Evolutionary conservation across 2,888 invertebrate genomes (phyloP), one percentile per base, ranked within the genome.

Genomic region (Linnaemya vulpina): DNA sequence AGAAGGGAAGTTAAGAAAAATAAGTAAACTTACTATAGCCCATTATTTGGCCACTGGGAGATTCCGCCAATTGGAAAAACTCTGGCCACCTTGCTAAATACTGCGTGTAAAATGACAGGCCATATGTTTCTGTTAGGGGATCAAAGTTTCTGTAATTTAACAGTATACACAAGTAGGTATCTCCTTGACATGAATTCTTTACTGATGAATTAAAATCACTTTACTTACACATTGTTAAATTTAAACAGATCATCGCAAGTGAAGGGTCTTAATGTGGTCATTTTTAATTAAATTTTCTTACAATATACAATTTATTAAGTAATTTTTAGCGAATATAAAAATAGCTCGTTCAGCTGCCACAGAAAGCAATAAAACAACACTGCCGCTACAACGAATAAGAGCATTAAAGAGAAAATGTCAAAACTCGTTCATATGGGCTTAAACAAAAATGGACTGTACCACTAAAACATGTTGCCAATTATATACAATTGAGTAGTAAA

Each of bases 41-140:
- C 98, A 99, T 99, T 84, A 99, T 97, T 93, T 98, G 96, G 4
- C 98, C 99, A 92, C 95, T 96, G 5, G 98, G 97, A 20, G 98
- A 97, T 94, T 99, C 99, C 3, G 98, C 98, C 20, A 92, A 97
- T 94, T 98, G 98, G 92, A 99, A 99, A 92, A 98, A 99, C 93
- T 99, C 99, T 0, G 99, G 99, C 99, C 99, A 99, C 91, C 98
- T 98, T 11, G 98, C 98, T 90, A 99, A 93, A 93, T 99, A 99
- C 91, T 98, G 98, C 93, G 99, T 97, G 90, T 99, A 99, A 93
- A 99, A 99, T 9, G 97, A 96, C 75, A 98, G 93, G 0, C 97
- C 98, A 93, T 98, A 98, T 22, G 99, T 99, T 94, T 99, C 99
- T 5, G 99, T 99, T 71, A 99, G 93, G 0, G 98, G 98, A 93